phyloP scores from a whole-genome alignment of 2,113 vertebrate species.

The Grammomys dolichurus region DNA sequence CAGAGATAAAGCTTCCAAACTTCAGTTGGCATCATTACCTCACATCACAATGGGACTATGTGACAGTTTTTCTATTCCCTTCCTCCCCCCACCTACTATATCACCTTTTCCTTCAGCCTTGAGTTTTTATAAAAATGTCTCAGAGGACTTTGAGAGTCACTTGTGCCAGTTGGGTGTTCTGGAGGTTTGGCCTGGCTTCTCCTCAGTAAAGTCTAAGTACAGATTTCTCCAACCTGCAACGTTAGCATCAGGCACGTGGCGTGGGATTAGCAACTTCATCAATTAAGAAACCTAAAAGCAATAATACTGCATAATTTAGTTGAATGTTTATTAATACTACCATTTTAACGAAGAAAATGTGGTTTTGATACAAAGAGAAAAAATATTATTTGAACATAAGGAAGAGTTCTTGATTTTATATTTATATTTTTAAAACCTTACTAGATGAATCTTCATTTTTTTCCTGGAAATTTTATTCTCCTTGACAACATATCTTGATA shows the following conservation, averaged over 20 bases:
- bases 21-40: constrained; percentile 25
- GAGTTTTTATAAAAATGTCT: neutral
- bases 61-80: neutral
- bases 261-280: neutral
- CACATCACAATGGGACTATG: neutral
- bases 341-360: neutral
- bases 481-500: neutral
- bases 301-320: constrained; percentile 12
- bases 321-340: neutral
- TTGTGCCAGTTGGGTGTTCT: neutral
- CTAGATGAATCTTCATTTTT: neutral
- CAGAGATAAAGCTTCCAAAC: constrained; percentile 43
- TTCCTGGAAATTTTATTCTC: constrained; percentile 55
- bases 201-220: neutral
- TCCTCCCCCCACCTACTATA: neutral
- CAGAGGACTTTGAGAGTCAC: neutral
- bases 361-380: constrained; percentile 43
- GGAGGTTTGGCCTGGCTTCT: neutral
- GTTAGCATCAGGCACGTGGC: neutral
- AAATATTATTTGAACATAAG: neutral
- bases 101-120: neutral
- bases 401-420: neutral
- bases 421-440: neutral
- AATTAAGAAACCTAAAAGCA: constrained; percentile 26
- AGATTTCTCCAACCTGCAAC: neutral